Evolutionary conservation across 2,888 invertebrate genomes (phyloP).

Genomic region (Phragmatobia fuliginosa): DNA sequence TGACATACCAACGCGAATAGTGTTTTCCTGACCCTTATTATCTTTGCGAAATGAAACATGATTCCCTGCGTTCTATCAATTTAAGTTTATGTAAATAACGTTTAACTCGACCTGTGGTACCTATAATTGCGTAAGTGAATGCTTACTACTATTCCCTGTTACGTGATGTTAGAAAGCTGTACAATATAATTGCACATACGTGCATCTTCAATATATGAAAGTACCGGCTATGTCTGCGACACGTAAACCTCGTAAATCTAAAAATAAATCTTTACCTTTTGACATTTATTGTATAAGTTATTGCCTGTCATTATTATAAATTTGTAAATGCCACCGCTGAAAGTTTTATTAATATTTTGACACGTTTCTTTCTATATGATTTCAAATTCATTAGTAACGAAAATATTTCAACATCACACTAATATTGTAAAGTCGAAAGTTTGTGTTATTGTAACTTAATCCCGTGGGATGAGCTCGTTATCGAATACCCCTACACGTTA

Average conservation of each 20-base stretch:
- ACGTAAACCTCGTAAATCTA: background rate
- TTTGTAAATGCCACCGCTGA: background rate
- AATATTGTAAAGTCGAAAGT: too few species aligned
- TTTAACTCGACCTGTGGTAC: slow-evolving; percentile 6
- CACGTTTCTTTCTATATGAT: background rate
- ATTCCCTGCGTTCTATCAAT: background rate
- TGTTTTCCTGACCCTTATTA: background rate
- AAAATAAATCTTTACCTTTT: slow-evolving; percentile 2
- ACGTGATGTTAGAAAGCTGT: slow-evolving; percentile 15
- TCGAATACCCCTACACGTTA: too few species aligned
- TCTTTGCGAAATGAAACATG: background rate
- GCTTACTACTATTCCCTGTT: slow-evolving; percentile 5
- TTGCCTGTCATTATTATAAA: background rate
- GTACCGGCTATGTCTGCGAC: background rate
- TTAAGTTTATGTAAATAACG: slow-evolving; percentile 5
- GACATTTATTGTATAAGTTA: background rate
- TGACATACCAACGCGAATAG: background rate
- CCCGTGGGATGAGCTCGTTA: too few species aligned
- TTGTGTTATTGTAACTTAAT: background rate
- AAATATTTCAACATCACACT: background rate
- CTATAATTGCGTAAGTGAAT: slow-evolving; percentile 8
- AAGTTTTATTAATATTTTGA: background rate
- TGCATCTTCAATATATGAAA: slow-evolving; percentile 1
- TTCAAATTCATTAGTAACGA: background rate
- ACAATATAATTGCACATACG: slow-evolving; percentile 1